Conservation (phyloP, 2,888 invertebrate genomes). For the Stenodera caucasica region DNA sequence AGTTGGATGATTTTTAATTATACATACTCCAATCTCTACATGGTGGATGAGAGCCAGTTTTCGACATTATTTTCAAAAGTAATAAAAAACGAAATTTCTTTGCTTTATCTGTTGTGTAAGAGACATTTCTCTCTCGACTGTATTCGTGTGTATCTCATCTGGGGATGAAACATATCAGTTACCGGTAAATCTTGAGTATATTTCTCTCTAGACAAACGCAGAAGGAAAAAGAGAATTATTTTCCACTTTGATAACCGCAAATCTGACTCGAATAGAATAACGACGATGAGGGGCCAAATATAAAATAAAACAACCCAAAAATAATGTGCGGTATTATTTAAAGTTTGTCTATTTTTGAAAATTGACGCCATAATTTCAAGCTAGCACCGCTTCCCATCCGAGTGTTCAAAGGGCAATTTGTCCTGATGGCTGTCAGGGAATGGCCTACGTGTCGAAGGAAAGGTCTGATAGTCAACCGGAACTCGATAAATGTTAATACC, state of each 20-base stretch:
- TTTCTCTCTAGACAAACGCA: background rate
- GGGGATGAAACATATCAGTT: background rate
- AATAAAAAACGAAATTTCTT: no score
- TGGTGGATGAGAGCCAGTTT: background rate
- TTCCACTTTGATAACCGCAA: constrained; percentile 1
- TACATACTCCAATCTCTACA: background rate
- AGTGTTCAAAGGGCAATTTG: constrained; percentile 32
- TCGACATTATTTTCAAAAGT: background rate
- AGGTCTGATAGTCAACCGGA: constrained; percentile 39
- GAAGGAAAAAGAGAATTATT: background rate
- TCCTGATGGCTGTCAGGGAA: constrained; percentile 40
- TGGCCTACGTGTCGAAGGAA: constrained; percentile 42
- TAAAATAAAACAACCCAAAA: no score
- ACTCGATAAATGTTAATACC: constrained; percentile 56
- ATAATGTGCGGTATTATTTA: no score
- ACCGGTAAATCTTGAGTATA: background rate
- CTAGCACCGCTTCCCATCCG: no score
- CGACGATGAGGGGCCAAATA: no score
- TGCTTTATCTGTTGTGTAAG: no score
- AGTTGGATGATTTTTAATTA: constrained; percentile 22
- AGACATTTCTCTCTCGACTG: background rate
- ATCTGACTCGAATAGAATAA: no score
- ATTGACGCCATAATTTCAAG: no score
- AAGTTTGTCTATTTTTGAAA: no score
- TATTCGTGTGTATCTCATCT: background rate